Percentiles rank a stretch among this genome's conserved stretches.
Conservation (phyloP, 2,113 vertebrate genomes). For the Xyrauchen texanus region DNA sequence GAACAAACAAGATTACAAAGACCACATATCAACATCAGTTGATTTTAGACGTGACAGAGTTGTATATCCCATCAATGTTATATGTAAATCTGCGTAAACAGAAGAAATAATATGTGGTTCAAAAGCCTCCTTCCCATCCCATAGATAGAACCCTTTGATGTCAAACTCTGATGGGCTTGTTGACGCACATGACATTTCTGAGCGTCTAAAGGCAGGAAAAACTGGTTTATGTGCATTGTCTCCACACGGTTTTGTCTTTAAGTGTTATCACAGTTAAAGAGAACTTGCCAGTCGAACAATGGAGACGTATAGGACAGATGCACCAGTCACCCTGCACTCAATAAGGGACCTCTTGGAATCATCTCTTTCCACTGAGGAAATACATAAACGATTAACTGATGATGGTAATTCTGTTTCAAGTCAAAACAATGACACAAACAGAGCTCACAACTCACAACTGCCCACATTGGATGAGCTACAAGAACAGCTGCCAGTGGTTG, state of each 20-base stretch:
- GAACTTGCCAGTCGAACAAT: constrained; percentile 48
- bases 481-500: constrained; percentile 30
- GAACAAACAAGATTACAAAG: no score
- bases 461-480: constrained; percentile 55
- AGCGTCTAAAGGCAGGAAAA: constrained; percentile 62
- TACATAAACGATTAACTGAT: constrained; percentile 5
- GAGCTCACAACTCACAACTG: constrained; percentile 55
- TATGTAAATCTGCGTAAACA: neutral
- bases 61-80: neutral
- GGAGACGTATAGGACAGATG: constrained; percentile 52
- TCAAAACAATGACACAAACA: constrained; percentile 29
- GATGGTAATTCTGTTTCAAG: neutral
- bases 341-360: constrained; percentile 10
- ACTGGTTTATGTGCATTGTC: constrained; percentile 66
- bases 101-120: constrained; percentile 29
- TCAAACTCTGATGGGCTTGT: constrained; percentile 45
- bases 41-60: neutral
- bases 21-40: no score
- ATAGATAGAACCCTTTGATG: constrained; percentile 54
- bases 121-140: constrained; percentile 20
- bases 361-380: neutral
- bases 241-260: constrained; percentile 27
- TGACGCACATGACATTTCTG: constrained; percentile 35
- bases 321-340: neutral
- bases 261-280: constrained; percentile 23